phyloP scores from a whole-genome alignment of 2,888 invertebrate species.

The Tetragonisca angustula region DNA sequence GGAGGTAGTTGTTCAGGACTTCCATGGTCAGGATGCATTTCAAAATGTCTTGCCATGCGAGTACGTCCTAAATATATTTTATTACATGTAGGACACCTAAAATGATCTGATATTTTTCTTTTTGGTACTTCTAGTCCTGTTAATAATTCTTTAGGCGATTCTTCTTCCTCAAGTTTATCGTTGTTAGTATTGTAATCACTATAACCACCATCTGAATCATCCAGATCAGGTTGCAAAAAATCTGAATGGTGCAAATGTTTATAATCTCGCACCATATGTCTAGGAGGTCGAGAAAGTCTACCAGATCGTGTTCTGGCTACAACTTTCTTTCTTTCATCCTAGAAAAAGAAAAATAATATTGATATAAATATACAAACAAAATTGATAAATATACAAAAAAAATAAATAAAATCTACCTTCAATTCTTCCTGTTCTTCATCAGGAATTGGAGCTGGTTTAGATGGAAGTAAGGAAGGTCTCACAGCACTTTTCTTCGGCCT shows the following conservation, averaged over 20 bases:
- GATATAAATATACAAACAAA: no score
- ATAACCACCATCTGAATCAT: constrained; percentile 87
- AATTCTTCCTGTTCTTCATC: constrained; percentile 78
- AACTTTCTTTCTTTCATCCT: constrained; percentile 85
- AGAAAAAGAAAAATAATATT: constrained; percentile 24
- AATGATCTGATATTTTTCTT: constrained; percentile 85
- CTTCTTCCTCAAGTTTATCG: constrained; percentile 77
- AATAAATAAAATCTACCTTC: constrained; percentile 67
- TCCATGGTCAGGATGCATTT: constrained; percentile 87
- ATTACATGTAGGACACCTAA: constrained; percentile 87
- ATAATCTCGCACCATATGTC: constrained; percentile 87
- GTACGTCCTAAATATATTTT: constrained; percentile 88
- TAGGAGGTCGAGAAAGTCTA: constrained; percentile 86
- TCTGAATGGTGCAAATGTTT: constrained; percentile 86
- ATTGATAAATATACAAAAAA: no score
- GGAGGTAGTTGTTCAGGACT: constrained; percentile 81
- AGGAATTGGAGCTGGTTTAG: constrained; percentile 68
- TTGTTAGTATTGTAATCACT: constrained; percentile 85
- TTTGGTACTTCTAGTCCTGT: constrained; percentile 81
- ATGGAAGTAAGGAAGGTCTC: constrained; percentile 65
- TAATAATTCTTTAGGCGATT: constrained; percentile 76
- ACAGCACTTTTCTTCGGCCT: constrained; percentile 78
- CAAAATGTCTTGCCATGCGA: constrained; percentile 87
- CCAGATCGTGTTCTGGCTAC: constrained; percentile 86
- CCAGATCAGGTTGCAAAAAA: constrained; percentile 85